phyloP scores from a whole-genome alignment of 2,113 vertebrate genomes.

The Girardinichthys multiradiatus region DNA sequence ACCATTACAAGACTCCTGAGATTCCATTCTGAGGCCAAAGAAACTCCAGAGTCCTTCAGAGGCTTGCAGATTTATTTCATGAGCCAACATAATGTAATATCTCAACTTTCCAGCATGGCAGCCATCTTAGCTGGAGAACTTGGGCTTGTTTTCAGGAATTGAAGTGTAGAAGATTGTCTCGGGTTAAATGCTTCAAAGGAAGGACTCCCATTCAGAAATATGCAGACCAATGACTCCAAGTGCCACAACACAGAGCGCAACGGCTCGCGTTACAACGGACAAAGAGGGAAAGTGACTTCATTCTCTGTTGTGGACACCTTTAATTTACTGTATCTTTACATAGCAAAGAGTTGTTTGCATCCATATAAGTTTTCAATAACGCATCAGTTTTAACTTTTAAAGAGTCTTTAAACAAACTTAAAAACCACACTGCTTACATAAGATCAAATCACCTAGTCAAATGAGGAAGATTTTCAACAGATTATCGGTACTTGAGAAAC shows the following conservation, averaged over 20 bases:
- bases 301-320: constrained; percentile 10
- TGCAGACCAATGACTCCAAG: background rate
- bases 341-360: background rate
- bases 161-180: background rate
- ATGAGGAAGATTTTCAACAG: background rate
- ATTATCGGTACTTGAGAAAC: background rate
- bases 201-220: background rate
- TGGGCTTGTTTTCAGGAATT: background rate
- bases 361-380: background rate
- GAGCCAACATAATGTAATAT: background rate
- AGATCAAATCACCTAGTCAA: background rate
- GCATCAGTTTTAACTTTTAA: background rate
- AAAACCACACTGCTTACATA: background rate
- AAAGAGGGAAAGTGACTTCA: constrained; percentile 29
- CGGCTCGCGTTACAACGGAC: constrained; percentile 17
- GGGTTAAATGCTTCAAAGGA: background rate
- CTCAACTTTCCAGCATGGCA: background rate
- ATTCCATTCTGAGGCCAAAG: background rate
- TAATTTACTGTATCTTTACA: constrained; percentile 22
- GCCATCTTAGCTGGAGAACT: background rate
- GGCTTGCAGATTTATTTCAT: too few relatives aligned
- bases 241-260: constrained; percentile 15
- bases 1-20: background rate
- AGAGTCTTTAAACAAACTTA: background rate
- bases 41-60: background rate